Conservation (phyloP, 2,113 vertebrate species). For the Pleuronectes platessa region DNA sequence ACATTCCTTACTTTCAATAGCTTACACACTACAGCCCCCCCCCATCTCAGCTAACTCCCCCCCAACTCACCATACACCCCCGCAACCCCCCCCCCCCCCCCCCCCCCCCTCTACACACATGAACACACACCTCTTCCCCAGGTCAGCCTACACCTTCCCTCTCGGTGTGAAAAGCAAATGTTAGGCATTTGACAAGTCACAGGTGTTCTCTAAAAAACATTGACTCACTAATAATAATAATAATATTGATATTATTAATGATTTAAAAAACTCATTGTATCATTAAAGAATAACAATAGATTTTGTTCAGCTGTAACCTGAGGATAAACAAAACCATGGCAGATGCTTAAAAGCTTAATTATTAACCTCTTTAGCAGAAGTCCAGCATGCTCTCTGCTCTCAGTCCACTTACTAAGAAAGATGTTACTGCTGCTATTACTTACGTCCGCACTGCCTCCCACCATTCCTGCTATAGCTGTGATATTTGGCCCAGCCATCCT, state of each 20-base stretch:
- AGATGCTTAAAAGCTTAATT: conserved; percentile 64
- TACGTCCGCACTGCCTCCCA: conserved; percentile 82
- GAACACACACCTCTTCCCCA: conserved; percentile 30
- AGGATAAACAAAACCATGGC: conserved; percentile 29
- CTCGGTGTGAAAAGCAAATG: conserved; percentile 58
- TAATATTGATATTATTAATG: conserved; percentile 4
- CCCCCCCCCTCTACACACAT: no score
- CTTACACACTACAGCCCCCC: conserved; percentile 69
- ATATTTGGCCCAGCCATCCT: conserved; percentile 63
- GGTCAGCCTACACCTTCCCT: conserved; percentile 47
- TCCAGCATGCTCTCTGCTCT: conserved; percentile 43
- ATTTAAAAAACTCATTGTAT: no score
- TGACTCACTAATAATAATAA: background rate
- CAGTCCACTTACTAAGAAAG: conserved; percentile 57
- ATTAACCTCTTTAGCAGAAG: conserved; percentile 62
- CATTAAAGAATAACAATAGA: background rate
- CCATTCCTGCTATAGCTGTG: conserved; percentile 78
- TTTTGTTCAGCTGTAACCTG: background rate
- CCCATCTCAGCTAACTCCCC: no score
- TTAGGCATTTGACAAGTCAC: conserved; percentile 44
- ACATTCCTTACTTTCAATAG: conserved; percentile 78
- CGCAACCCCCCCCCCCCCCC: no score
- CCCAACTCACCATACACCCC: conserved; percentile 1
- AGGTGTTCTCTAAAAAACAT: conserved; percentile 23
- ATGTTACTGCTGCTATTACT: conserved; percentile 85